Evolutionary conservation across 2,888 invertebrate genomes (phyloP), one percentile per base, ranked within the genome.

Genomic region (Lacanobia wlatinum): DNA sequence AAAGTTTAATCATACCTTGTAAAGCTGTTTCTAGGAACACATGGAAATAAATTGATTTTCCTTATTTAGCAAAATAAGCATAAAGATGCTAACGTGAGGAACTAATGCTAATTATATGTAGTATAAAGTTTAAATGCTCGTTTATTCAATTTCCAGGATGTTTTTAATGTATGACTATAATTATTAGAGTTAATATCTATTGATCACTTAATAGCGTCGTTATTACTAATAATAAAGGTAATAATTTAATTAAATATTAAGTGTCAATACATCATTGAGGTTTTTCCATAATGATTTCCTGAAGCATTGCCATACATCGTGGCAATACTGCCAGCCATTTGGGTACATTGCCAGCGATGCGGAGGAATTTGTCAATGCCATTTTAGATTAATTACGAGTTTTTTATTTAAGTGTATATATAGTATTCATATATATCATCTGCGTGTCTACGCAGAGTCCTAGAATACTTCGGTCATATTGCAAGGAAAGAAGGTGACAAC

Each of bases 31-130:
- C 62, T 76, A 48, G 21, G 53, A 72, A 62, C 38, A 7, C 16
- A 18, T 23, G 10, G 21, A 28, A 12, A 40, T 59, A 21, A 78
- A 16, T 16, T 53, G 9, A 40, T 76, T 76, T 78, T 78, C 72
- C 78, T 78, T 72, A 53, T 62, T 38, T 23, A 58, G 16, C 23
- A n/a, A 12, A 52, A 62, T 71, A 59, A 18, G 16, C 40, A 62
- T 21, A 18, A 18, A 76, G 50, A 46, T 58, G 50, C 28, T 46
- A 43, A 38, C 50, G 18, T 58, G 69, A 18, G n/a, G 56, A 46
- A 8, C 46, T 58, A 18, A 59, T 59, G 46, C 18, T 73, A 69
- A 69, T 52, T 50, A n/a, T 50, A n/a, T 50, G 1, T 38, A 12
- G 23, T 18, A 34, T 40, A 16, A 1, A 38, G 2, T 21, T 34